phyloP scores from a whole-genome alignment of 1,140 invertebrate species.

The Nasonia giraulti region DNA sequence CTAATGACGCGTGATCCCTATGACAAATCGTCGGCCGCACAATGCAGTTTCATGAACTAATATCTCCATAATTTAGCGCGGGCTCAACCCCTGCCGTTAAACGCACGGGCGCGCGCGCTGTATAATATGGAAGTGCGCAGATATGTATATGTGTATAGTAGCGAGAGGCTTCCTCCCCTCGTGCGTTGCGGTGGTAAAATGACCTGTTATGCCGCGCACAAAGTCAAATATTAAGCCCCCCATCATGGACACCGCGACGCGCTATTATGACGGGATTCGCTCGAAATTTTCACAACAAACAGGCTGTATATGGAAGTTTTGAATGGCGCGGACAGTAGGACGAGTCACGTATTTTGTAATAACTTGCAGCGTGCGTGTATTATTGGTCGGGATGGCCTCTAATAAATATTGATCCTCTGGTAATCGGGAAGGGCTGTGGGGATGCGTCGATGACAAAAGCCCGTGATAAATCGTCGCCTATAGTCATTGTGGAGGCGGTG shows the following conservation, averaged over 20 bases:
- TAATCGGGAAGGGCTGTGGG: neutral
- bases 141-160: neutral
- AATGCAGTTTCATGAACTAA: slow-evolving; percentile 60
- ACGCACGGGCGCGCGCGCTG: slow-evolving; percentile 28
- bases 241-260: neutral
- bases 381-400: neutral
- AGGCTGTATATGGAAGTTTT: slow-evolving; percentile 37
- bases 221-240: slow-evolving; percentile 53
- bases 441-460: slow-evolving; percentile 29
- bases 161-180: neutral
- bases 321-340: neutral
- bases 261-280: slow-evolving; percentile 41
- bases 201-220: slow-evolving; percentile 45
- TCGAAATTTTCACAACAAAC: slow-evolving; percentile 51
- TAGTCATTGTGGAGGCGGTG: slow-evolving; percentile 31
- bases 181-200: slow-evolving; percentile 6
- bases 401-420: slow-evolving; percentile 50
- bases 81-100: slow-evolving; percentile 52
- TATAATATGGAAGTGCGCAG: neutral
- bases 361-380: neutral
- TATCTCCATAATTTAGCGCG: slow-evolving; percentile 62
- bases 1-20: slow-evolving; percentile 56
- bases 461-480: slow-evolving; percentile 39
- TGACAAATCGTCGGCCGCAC: slow-evolving; percentile 61
- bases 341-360: slow-evolving; percentile 41